Conservation (phyloP, 2,888 invertebrate genomes). For the Chalcosyrphus nemorum region DNA sequence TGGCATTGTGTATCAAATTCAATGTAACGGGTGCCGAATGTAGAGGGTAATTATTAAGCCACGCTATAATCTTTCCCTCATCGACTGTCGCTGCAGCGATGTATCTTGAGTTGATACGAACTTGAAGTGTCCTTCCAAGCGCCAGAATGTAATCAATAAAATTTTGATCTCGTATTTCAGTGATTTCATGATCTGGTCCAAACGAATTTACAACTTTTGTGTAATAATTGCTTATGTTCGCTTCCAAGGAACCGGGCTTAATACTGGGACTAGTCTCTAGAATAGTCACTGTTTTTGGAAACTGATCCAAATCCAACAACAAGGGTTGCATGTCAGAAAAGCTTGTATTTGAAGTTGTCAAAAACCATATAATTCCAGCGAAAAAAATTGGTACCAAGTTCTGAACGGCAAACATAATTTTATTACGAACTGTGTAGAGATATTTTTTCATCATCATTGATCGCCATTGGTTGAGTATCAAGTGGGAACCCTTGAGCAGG, state of each 20-base stretch:
- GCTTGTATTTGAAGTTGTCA: conserved; percentile 68
- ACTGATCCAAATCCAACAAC: conserved; percentile 75
- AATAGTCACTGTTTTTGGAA: conserved; percentile 76
- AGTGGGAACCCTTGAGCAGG: conserved; percentile 75
- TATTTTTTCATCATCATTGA: conserved; percentile 87
- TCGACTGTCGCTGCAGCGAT: conserved; percentile 84
- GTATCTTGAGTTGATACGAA: conserved; percentile 82
- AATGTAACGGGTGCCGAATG: conserved; percentile 88
- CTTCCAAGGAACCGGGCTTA: neutral
- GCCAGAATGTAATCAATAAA: conserved; percentile 50
- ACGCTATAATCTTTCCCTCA: conserved; percentile 83
- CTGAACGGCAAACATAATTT: conserved; percentile 85
- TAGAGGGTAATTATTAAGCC: conserved; percentile 91
- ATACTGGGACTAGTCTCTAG: conserved; percentile 74
- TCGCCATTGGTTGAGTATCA: conserved; percentile 85
- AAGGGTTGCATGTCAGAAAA: conserved; percentile 82
- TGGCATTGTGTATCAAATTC: conserved; percentile 85
- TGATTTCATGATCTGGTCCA: conserved; percentile 73
- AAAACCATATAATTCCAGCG: conserved; percentile 84
- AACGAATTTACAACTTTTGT: conserved; percentile 73
- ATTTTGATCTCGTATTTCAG: neutral
- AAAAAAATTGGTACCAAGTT: conserved; percentile 86
- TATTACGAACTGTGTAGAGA: conserved; percentile 86
- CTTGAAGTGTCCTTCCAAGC: conserved; percentile 78
- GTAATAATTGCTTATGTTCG: conserved; percentile 75